These are phyloP conservation scores for Corythucha ciliata DNA, from an alignment of 2,888 invertebrate species.

Conservation along the genomic window DNA sequence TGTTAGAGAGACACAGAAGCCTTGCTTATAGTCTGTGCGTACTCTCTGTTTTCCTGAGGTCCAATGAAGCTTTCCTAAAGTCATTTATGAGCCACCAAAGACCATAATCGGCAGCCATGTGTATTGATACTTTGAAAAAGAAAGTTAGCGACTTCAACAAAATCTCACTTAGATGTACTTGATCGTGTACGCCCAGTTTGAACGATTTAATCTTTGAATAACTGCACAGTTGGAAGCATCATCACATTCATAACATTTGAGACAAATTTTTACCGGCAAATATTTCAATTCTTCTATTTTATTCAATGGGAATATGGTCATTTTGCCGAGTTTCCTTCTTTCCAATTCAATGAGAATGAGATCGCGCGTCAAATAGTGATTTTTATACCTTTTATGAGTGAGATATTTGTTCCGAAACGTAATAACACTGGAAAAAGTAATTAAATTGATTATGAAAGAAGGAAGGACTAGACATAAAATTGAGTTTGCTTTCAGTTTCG, in stretches of 20 bases:
- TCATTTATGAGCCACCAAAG: conserved; percentile 62
- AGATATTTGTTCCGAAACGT: conserved; percentile 63
- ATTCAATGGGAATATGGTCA: conserved; percentile 55
- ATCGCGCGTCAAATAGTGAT: conserved; percentile 57
- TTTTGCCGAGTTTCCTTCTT: conserved; percentile 50
- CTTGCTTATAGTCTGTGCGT: background rate
- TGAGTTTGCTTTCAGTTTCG: too few relatives aligned
- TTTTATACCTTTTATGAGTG: conserved; percentile 59
- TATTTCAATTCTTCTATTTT: conserved; percentile 54
- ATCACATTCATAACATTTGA: background rate
- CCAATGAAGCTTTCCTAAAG: background rate
- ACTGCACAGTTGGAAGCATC: background rate
- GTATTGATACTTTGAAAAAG: conserved; percentile 59
- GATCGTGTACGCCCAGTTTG: conserved; percentile 39
- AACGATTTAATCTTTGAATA: conserved; percentile 31
- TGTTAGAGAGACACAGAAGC: background rate
- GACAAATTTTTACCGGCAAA: conserved; percentile 45
- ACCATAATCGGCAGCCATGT: conserved; percentile 67
- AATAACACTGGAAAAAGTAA: conserved; percentile 44
- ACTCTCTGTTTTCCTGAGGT: conserved; percentile 1
- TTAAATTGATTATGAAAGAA: too few relatives aligned
- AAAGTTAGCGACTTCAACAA: conserved; percentile 46
- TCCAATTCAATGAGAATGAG: conserved; percentile 54
- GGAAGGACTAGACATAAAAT: too few relatives aligned
- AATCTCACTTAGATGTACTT: conserved; percentile 24